These are phyloP conservation scores for Andrena fulva DNA, from an alignment of 2,888 invertebrate genomes.

Conservation along the genomic window DNA sequence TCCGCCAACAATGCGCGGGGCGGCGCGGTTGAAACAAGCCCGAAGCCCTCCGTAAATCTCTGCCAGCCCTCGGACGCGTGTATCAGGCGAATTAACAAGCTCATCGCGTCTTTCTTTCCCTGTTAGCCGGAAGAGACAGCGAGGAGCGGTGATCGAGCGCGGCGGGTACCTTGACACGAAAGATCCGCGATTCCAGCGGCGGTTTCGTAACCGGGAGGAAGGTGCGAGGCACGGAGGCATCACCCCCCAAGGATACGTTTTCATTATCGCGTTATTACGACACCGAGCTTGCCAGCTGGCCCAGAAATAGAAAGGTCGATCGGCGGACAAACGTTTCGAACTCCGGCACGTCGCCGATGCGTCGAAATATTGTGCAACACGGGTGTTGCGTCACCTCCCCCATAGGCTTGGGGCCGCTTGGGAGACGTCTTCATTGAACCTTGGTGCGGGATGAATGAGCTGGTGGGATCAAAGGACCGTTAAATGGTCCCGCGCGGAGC, in stretches of 20 bases:
- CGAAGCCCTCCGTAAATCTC: constrained; percentile 11
- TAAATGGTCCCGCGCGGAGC: too few species aligned
- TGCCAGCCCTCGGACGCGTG: not conserved
- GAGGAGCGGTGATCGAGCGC: not conserved
- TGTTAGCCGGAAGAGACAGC: constrained; percentile 17
- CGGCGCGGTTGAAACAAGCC: not conserved
- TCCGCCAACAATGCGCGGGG: constrained; percentile 2
- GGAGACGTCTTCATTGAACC: not conserved
- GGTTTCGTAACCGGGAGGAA: constrained; percentile 20
- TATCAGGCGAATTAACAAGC: constrained; percentile 7
- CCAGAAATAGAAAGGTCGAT: constrained; percentile 26
- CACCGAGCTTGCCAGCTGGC: not conserved
- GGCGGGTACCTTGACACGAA: constrained; percentile 18
- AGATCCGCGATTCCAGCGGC: not conserved
- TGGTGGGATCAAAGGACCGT: not conserved
- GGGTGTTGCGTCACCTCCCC: not conserved
- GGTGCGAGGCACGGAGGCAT: not conserved
- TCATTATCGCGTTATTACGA: constrained; percentile 21
- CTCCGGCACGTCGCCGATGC: not conserved
- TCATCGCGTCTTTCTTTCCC: not conserved
- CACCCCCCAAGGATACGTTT: constrained; percentile 25
- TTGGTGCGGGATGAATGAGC: too few species aligned
- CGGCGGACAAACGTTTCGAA: not conserved
- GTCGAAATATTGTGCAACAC: constrained; percentile 21
- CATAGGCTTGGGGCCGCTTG: not conserved